phyloP scores from a whole-genome alignment of 2,888 invertebrate genomes.

The Aspidiotus rigidus region DNA sequence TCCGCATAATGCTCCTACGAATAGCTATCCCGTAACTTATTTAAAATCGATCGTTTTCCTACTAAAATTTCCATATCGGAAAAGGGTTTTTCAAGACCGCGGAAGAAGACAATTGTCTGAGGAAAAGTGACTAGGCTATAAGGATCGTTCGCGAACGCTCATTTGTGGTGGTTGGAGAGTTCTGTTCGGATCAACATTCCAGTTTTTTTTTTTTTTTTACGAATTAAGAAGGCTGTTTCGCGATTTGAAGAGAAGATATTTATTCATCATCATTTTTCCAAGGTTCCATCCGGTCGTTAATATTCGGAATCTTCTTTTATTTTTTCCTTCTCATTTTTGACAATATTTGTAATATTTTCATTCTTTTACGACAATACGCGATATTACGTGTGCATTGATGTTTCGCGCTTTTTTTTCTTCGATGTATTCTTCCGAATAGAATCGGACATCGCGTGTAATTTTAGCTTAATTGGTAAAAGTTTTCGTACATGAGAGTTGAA shows the following conservation, averaged over 20 bases:
- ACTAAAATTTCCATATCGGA: too few species aligned
- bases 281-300: constrained; percentile 32
- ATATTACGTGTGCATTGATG: too few species aligned
- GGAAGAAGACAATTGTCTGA: too few species aligned
- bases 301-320: constrained; percentile 24
- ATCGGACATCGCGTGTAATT: background rate
- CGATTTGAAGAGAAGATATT: constrained; percentile 20
- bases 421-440: background rate
- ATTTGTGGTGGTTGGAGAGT: background rate
- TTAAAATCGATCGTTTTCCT: too few species aligned
- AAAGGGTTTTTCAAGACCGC: too few species aligned
- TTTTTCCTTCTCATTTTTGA: background rate
- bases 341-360: background rate
- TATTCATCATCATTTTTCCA: constrained; percentile 23
- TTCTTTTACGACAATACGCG: background rate
- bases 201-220: background rate
- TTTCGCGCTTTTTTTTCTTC: constrained; percentile 10
- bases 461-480: background rate
- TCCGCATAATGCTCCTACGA: too few species aligned
- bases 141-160: constrained; percentile 19
- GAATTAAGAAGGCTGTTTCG: background rate
- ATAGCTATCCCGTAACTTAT: too few species aligned
- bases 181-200: too few species aligned
- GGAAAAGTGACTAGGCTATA: too few species aligned
- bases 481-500: too few species aligned